A percentile compares a stretch with the other conserved stretches of the same genome.
These are phyloP conservation scores for Oryctolagus cuniculus DNA, from an alignment of 2,113 vertebrate genomes.

Conservation along the genomic window DNA sequence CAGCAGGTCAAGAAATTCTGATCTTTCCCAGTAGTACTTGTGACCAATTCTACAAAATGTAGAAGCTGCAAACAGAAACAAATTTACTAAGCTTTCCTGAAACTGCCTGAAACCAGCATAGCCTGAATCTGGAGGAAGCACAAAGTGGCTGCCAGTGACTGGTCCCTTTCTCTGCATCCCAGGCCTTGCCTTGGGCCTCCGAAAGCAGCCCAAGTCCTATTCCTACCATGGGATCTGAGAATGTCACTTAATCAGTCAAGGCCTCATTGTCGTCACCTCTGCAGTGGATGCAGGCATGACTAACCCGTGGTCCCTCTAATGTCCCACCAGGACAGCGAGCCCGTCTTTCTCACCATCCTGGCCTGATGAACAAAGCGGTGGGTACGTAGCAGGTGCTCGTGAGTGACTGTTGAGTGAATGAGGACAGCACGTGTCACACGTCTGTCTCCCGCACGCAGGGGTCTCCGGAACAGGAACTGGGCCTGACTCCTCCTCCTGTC, in stretches of 20 bases:
- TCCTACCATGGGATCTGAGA: background rate
- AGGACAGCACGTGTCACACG: background rate
- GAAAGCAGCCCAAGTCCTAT: background rate
- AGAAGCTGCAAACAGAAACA: background rate
- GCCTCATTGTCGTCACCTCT: background rate
- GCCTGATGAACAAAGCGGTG: no score
- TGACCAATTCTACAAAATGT: background rate
- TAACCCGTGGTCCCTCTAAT: rapidly evolving
- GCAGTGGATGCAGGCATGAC: background rate
- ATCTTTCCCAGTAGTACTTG: background rate
- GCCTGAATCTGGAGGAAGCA: background rate
- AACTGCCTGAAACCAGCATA: background rate
- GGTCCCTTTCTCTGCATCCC: no score
- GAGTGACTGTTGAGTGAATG: background rate
- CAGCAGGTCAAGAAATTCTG: background rate
- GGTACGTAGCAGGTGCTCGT: background rate
- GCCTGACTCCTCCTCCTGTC: background rate
- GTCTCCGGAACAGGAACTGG: background rate
- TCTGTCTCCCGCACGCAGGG: background rate
- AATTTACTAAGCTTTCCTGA: background rate
- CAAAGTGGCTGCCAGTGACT: background rate
- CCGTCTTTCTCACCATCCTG: background rate
- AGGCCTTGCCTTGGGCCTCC: background rate
- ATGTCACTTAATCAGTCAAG: background rate
- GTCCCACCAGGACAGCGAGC: no score